phyloP scores from a whole-genome alignment of 2,797 vertebrate genomes.

The Sebastes oblongus region DNA sequence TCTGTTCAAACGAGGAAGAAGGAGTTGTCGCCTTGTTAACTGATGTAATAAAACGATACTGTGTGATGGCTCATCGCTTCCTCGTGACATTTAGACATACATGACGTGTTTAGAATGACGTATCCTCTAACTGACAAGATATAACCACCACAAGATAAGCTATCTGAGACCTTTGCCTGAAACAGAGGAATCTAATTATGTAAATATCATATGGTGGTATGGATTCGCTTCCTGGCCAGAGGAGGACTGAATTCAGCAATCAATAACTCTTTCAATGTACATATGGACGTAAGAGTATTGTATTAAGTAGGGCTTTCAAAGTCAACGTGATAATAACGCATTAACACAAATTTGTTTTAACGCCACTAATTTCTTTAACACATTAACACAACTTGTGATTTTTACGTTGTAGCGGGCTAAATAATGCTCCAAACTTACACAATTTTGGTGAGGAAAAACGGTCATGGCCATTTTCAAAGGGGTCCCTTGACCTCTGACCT shows the following conservation, averaged over 20 bases:
- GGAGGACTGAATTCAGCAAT: not conserved
- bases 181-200: not conserved
- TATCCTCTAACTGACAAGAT: not conserved
- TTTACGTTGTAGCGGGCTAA: too few species aligned
- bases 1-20: conserved; percentile 52
- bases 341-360: too few species aligned
- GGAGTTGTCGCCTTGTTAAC: conserved; percentile 67
- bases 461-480: too few species aligned
- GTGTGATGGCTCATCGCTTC: conserved; percentile 22
- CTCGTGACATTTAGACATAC: not conserved
- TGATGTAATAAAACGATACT: conserved; percentile 73
- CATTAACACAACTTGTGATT: too few species aligned
- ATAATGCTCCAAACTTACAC: too few species aligned
- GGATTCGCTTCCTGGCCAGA: not conserved
- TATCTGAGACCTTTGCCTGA: not conserved
- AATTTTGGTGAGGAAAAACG: too few species aligned
- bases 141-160: not conserved
- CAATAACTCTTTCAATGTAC: not conserved
- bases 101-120: not conserved
- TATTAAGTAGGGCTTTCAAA: too few species aligned
- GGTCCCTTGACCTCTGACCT: too few species aligned
- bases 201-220: not conserved
- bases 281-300: too few species aligned
- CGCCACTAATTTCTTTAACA: too few species aligned
- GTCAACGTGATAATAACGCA: too few species aligned